These are phyloP conservation scores for Luperina testacea DNA, from an alignment of 2,888 invertebrate genomes.

Conservation along the genomic window DNA sequence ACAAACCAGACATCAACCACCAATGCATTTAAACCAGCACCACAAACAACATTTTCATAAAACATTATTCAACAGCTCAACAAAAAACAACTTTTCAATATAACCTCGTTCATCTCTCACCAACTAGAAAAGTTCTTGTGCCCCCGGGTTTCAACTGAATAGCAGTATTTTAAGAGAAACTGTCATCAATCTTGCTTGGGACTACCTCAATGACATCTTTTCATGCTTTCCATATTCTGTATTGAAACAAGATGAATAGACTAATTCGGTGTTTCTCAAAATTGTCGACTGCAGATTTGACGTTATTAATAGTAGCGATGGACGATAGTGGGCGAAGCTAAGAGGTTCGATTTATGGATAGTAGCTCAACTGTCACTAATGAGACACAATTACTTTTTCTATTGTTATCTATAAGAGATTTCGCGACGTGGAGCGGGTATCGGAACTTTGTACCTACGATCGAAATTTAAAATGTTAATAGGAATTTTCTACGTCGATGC, in stretches of 20 bases:
- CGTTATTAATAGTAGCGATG: conserved; percentile 30
- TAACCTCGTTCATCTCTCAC: conserved; percentile 56
- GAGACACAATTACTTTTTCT: no score
- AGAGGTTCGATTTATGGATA: neutral
- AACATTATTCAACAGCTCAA: conserved; percentile 32
- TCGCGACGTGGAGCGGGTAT: no score
- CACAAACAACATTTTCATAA: conserved; percentile 25
- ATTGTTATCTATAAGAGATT: no score
- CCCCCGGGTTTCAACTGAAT: conserved; percentile 74
- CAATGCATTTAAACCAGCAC: conserved; percentile 4
- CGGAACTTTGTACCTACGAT: neutral
- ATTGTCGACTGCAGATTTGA: conserved; percentile 32
- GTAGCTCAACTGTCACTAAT: no score
- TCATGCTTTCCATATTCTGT: conserved; percentile 74
- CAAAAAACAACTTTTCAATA: conserved; percentile 51
- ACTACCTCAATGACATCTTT: conserved; percentile 78
- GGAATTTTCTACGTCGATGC: neutral
- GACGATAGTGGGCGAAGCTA: conserved; percentile 2
- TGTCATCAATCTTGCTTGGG: conserved; percentile 83
- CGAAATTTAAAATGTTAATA: neutral
- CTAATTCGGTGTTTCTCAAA: conserved; percentile 68
- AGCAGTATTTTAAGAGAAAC: conserved; percentile 73
- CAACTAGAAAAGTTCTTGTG: conserved; percentile 75
- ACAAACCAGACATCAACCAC: neutral
- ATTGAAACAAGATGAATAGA: conserved; percentile 74